phyloP scores from a whole-genome alignment of 2,888 invertebrate genomes.

The Andricus curvator region DNA sequence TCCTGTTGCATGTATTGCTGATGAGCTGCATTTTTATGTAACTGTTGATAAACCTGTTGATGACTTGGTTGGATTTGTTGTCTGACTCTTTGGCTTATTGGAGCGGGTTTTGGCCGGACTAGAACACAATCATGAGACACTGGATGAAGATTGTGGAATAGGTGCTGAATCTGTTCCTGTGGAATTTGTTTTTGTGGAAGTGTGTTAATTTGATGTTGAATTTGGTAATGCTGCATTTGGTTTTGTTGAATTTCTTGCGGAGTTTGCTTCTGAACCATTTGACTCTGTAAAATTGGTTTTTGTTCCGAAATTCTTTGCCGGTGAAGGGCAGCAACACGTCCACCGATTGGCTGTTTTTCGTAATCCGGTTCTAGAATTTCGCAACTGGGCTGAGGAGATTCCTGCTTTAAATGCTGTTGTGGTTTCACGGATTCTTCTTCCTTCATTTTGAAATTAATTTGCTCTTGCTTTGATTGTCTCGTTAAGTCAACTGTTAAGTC shows the following conservation, averaged over 20 bases:
- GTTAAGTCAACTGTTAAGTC: not conserved
- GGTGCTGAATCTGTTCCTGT: not conserved
- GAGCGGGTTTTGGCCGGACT: not conserved
- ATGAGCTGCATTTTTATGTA: not conserved
- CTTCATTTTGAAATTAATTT: not conserved
- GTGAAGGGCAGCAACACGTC: constrained; percentile 49
- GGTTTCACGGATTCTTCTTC: not conserved
- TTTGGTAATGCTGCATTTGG: not conserved
- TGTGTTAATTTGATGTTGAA: not conserved
- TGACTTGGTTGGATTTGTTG: not conserved
- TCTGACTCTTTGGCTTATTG: not conserved
- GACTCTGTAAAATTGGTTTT: not conserved
- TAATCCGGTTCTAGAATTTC: constrained; percentile 23
- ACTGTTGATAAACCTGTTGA: not conserved
- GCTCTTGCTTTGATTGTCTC: not conserved
- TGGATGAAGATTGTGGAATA: not conserved
- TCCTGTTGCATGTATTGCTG: not conserved
- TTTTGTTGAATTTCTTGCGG: not conserved
- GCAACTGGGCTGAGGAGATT: not conserved
- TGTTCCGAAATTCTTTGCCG: constrained; percentile 16
- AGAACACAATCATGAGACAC: not conserved
- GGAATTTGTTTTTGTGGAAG: not conserved
- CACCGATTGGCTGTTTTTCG: constrained; percentile 59
- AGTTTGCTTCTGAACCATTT: not conserved
- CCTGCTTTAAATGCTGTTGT: not conserved